Base-by-base conservation (phyloP, 2,888 invertebrate genomes). In the Lymantria dispar region DNA sequence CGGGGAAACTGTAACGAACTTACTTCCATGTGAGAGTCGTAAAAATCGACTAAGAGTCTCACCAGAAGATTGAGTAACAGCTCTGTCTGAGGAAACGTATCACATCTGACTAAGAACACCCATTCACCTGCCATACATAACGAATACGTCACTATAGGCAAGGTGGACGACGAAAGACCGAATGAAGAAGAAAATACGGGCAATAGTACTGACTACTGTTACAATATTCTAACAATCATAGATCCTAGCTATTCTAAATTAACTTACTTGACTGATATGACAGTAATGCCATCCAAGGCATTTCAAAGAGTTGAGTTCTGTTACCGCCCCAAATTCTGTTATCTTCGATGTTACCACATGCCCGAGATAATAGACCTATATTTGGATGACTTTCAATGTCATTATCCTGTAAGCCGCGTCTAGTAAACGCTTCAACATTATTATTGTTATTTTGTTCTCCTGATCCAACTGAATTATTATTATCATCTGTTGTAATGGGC, bases 201-300 rank as follows among this genome's bases (percentile, higher is more conserved):
- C 22, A 5, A 5, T 22, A 22, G 22, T 22, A 22, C 22, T 22
- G 5, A 3, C 5, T 22, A 22, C 5, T 22, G 5, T 22, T 22
- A 22, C 2, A 22, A 22, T 22, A 22, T 22, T 22, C 22, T 12
- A 45, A 50, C 37, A 46, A 13, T 33, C 7, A 30, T 10, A n/a
- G 3, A 12, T 1, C 8, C 22, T 12, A 43, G 29, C 5, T 22
- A 22, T 22, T 22, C 3, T 22, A 22, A 22, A 22, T 22, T 2
- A 22, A 45, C 60, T 55, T 63, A 90, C 91, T 68, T 49, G 85
- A 78, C 45, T 86, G 74, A 61, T 95, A 96, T 0, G 93, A 92
- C n/a, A 96, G 73, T 1, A 95, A 82, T 0, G 94, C 95, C 95
- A 96, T 94, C 95, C 95, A 96, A 0, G 96, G 96, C 80, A 93